Base-by-base conservation (phyloP, 2,888 invertebrate genomes). In the Drosophila subsilvestris region DNA sequence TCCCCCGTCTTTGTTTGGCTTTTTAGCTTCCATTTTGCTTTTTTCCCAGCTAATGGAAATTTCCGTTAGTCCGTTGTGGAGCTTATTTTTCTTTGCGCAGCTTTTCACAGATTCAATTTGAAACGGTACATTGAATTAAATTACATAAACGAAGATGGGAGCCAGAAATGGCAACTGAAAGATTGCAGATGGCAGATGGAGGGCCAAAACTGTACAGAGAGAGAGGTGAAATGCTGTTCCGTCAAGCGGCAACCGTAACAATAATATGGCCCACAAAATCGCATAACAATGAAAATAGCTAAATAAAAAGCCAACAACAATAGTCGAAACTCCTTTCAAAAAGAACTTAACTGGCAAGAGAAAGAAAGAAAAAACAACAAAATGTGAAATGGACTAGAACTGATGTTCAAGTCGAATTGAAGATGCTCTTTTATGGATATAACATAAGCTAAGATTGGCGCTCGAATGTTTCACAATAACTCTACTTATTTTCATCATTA, bases 121-220 rank as follows among this genome's bases (percentile, higher is more conserved):
- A 76, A 83, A 83, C 86, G 86, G 79, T 74, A 86, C 85, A 85
- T 88, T 85, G 79, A 85, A 86, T 88, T 86, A 86, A 86, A 80
- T 83, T 79, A 79, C 78, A 72, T 78, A 81, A 67, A 70, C 73
- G 58, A 62, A 55, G 63, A 69, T 70, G 65, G 78, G 61, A 43
- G 44, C 22, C 59, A 55, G 63, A 63, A 59, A 56, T 57, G 69
- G 32, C 56, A 17, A 12, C 9, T 20, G 12, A 54, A 18, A 59
- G 49, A 37, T 51, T 51, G 17, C 4, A 50, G 48, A 25, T 6
- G 37, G 37, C 5, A n/a, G 7, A 37, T 8, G 27, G 27, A 27
- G 27, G 27, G 27, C 27, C 27, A 27, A 27, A 27, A 22, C 27
- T 14, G 14, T 1, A 14, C 29, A 6, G 29, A 47, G 43, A 14